Conservation (phyloP, 2,888 invertebrate species). For the Leptinotarsa juncta region DNA sequence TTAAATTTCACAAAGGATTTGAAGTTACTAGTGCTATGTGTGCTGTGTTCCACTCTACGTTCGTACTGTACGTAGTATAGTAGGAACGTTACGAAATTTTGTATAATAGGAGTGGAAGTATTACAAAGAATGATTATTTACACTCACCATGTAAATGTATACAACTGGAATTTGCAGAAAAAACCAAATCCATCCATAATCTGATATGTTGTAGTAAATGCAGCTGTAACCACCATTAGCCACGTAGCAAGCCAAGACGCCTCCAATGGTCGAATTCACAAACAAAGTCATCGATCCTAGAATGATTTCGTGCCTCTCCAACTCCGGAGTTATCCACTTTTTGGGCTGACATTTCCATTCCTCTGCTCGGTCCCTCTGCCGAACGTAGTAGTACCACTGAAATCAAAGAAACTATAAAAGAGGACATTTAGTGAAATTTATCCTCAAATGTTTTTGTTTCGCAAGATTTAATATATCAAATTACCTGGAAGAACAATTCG, state of each 20-base stretch:
- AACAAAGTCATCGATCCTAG: slow-evolving; percentile 72
- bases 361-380: slow-evolving; percentile 70
- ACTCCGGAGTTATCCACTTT: slow-evolving; percentile 75
- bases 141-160: slow-evolving; percentile 65
- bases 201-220: slow-evolving; percentile 71
- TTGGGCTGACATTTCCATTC: slow-evolving; percentile 82
- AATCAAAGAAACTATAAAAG: slow-evolving; percentile 34
- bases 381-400: slow-evolving; percentile 80
- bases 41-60: no score
- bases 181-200: slow-evolving; percentile 76
- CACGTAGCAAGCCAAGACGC: slow-evolving; percentile 74
- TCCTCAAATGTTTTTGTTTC: no score
- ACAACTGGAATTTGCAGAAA: slow-evolving; percentile 74
- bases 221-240: slow-evolving; percentile 75
- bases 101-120: no score
- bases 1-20: no score
- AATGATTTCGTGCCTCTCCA: slow-evolving; percentile 77
- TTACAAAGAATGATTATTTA: no score
- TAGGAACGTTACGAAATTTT: no score
- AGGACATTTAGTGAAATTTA: no score
- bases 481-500: no score
- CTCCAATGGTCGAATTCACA: slow-evolving; percentile 70
- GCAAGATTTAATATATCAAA: no score
- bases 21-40: no score
- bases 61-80: no score